Evolutionary conservation across 1,140 invertebrate species (phyloP), one percentile per base, ranked within the genome.

Genomic region (Drosophila ananassae): DNA sequence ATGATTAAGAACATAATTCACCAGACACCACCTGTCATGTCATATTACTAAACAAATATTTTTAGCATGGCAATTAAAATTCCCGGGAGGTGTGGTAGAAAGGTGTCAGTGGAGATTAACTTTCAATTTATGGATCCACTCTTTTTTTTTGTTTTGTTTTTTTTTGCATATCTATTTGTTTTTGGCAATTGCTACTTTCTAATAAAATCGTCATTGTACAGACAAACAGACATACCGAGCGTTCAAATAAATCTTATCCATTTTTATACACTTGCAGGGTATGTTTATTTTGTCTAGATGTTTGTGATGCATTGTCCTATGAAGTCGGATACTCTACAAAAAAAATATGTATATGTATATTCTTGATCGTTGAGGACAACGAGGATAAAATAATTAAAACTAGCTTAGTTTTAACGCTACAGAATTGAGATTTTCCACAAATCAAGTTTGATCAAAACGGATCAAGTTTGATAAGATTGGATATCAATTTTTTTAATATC

Each of bases 231-330:
- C 21, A 34, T 28, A 28, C 25, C 25, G 25, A 28, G 25, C 2
- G 25, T 28, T 28, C 25, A 28, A 73, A 75, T 83, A 73, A 79
- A 84, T 84, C 64, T 78, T 75, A 39, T 30, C 62, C 64, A 62
- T 76, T 79, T 6, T 28, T 28, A 28, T 28, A 28, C 25, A 1
- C 25, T 28, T 28, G 6, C 6, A 6, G 25, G 25, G 25, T 28
- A 28, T 28, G 25, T 28, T 28, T 6, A 28, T 7, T 28, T 6
- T 28, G 0, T 28, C 6, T 1, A 5, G 5, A 28, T 6, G 25
- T 28, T 28, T 28, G 25, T 28, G 7, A 6, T 6, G 25, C 3
- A 28, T 28, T 6, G 7, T 5, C 5, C 5, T 6, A 28, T 28
- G 3, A 28, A 6, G 1, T 28, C 25, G 5, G 25, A 28, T 6